Evolutionary conservation across 23 tunicate species (phyloP).

Genomic region (Halocynthia aurantium): DNA sequence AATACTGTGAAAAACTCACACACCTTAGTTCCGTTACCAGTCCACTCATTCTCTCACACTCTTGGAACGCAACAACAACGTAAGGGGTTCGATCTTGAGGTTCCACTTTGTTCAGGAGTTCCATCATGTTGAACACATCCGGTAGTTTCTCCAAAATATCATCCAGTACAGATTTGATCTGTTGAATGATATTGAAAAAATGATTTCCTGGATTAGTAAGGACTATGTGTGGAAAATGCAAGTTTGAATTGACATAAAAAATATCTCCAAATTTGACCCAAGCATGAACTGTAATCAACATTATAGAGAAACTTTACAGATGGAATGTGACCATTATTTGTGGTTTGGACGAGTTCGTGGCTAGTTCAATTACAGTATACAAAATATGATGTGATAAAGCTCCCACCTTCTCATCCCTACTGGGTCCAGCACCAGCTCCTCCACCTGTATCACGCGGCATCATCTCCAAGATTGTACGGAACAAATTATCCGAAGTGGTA

Average conservation of each 20-base stretch:
- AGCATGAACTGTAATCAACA: too few relatives aligned
- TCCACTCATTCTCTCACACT: slow-evolving; percentile 85
- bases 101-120: slow-evolving; percentile 78
- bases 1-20: too few relatives aligned
- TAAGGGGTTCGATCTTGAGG: slow-evolving; percentile 94
- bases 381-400: background rate
- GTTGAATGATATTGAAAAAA: background rate
- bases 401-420: slow-evolving; percentile 86
- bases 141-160: slow-evolving; percentile 89
- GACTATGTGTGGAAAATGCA: too few relatives aligned
- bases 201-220: too few relatives aligned
- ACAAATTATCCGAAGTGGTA: slow-evolving; percentile 86
- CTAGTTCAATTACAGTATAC: background rate
- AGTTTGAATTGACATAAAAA: too few relatives aligned
- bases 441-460: slow-evolving; percentile 82
- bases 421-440: slow-evolving; percentile 86
- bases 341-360: too few relatives aligned
- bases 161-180: slow-evolving; percentile 81
- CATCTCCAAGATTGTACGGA: slow-evolving; percentile 89
- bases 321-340: too few relatives aligned
- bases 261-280: too few relatives aligned
- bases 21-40: slow-evolving; percentile 76
- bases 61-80: slow-evolving; percentile 95
- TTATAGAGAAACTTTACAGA: too few relatives aligned
- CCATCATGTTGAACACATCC: slow-evolving; percentile 81